These are phyloP conservation scores for Dryomyza anilis DNA, from an alignment of 2,888 invertebrate species.

Conservation along the genomic window DNA sequence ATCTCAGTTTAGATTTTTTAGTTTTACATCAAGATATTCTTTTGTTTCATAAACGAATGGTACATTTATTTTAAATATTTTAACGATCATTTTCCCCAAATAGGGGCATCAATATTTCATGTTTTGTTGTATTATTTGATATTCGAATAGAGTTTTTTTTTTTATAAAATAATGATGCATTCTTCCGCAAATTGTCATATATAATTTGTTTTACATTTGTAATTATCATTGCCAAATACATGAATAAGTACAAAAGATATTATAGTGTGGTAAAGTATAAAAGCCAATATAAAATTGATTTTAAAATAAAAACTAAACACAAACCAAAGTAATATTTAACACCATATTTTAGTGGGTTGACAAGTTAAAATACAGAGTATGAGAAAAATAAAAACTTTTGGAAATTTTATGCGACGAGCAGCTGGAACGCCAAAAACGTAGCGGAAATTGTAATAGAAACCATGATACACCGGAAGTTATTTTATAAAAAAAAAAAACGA, in stretches of 20 bases:
- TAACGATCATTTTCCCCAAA: too few relatives aligned
- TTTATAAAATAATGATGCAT: neutral
- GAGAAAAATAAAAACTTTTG: neutral
- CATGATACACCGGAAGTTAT: slow-evolving; percentile 40
- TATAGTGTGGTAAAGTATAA: too few relatives aligned
- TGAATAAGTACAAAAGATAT: too few relatives aligned
- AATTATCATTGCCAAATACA: too few relatives aligned
- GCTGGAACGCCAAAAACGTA: slow-evolving; percentile 12
- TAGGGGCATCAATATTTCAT: neutral
- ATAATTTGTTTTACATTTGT: too few relatives aligned
- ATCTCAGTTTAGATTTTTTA: too few relatives aligned
- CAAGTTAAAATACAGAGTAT: neutral
- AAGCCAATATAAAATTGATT: too few relatives aligned
- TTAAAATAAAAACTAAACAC: slow-evolving; percentile 7
- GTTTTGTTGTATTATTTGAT: neutral
- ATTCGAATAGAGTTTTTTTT: neutral
- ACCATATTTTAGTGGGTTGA: too few relatives aligned
- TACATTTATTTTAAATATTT: too few relatives aligned
- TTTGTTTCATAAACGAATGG: too few relatives aligned
- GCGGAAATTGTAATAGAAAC: slow-evolving; percentile 36
- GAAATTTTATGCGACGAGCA: slow-evolving; percentile 11
- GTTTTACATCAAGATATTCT: too few relatives aligned
- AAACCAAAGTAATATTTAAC: neutral
- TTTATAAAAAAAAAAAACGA: slow-evolving; percentile 34
- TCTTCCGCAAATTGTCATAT: too few relatives aligned